phyloP scores from a whole-genome alignment of 2,113 vertebrate species.

The Falco punctatus region DNA sequence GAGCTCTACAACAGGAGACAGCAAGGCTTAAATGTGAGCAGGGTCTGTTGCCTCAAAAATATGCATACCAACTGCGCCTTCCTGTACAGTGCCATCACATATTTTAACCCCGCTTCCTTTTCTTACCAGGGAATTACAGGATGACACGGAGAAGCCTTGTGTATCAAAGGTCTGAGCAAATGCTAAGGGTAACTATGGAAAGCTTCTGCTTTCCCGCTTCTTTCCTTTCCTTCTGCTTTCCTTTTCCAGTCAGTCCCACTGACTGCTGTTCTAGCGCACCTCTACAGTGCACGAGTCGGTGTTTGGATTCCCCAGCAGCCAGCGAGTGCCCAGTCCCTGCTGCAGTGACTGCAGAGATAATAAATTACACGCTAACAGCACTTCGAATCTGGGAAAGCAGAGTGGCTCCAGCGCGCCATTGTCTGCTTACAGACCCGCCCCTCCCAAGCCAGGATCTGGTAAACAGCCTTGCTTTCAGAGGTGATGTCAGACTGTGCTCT shows the following conservation, averaged over 20 bases:
- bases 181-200: neutral
- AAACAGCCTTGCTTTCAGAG: slow-evolving; percentile 21
- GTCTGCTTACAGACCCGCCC: neutral
- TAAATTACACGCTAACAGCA: slow-evolving; percentile 20
- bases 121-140: neutral
- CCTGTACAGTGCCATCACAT: neutral
- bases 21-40: neutral
- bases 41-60: neutral
- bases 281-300: neutral
- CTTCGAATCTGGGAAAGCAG: neutral
- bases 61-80: neutral
- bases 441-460: neutral
- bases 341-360: slow-evolving; percentile 46
- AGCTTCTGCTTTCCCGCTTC: neutral
- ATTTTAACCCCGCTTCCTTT: neutral
- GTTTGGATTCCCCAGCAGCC: neutral
- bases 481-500: neutral
- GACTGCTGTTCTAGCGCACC: neutral
- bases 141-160: neutral
- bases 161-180: neutral
- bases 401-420: neutral
- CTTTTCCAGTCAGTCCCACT: neutral
- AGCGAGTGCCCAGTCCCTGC: neutral
- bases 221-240: too few relatives aligned
- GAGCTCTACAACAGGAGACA: neutral